phyloP scores from a whole-genome alignment of 2,797 vertebrate species.

The Serranus cabrilla region DNA sequence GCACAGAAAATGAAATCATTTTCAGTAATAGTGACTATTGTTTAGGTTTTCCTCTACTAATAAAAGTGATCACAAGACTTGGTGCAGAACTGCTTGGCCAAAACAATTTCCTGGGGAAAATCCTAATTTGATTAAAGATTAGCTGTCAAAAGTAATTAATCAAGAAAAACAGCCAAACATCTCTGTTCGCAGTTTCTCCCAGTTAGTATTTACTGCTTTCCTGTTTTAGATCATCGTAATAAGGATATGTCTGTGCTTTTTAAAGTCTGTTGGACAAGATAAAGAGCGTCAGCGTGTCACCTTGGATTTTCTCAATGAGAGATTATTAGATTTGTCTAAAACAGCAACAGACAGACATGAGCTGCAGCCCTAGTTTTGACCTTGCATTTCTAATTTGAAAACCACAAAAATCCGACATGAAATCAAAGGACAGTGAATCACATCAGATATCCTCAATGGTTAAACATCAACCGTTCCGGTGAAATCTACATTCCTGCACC shows the following conservation, averaged over 20 bases:
- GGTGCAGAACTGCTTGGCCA: neutral
- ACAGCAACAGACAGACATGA: neutral
- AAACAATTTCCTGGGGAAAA: slow-evolving; percentile 26
- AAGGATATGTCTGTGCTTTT: neutral
- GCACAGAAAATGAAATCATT: neutral
- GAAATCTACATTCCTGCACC: slow-evolving; percentile 65
- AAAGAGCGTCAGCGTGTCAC: neutral
- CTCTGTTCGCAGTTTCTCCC: slow-evolving; percentile 9
- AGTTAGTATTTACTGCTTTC: slow-evolving; percentile 1
- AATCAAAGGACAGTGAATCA: slow-evolving; percentile 45
- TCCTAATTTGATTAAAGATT: slow-evolving; percentile 27
- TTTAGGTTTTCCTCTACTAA: neutral
- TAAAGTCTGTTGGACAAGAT: neutral
- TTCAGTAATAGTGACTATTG: neutral
- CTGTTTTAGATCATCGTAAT: neutral
- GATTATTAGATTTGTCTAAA: neutral
- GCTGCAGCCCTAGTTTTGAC: slow-evolving; percentile 6
- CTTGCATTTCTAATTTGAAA: slow-evolving; percentile 27
- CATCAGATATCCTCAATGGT: slow-evolving; percentile 42
- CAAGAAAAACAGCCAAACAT: slow-evolving; percentile 4
- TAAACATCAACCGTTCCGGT: slow-evolving; percentile 40
- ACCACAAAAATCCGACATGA: slow-evolving; percentile 41
- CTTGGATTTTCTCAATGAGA: neutral
- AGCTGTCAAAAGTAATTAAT: slow-evolving; percentile 12
- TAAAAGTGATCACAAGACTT: slow-evolving; percentile 28